Evolutionary conservation across 2,113 vertebrate genomes (phyloP).

Genomic region (Syngnathoides biaculeatus): DNA sequence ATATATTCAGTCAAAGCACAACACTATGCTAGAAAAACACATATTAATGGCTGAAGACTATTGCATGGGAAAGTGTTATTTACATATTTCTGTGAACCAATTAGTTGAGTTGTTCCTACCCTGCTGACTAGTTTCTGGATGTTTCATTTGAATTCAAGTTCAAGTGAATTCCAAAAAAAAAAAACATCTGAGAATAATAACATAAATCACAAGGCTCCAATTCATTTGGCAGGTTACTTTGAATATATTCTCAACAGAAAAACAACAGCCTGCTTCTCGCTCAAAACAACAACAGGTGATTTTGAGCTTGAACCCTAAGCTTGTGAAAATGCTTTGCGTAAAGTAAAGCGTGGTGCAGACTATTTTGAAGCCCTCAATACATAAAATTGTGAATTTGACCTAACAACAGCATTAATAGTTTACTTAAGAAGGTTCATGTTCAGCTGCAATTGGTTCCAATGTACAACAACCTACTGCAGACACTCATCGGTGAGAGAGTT

Average conservation of each 20-base stretch:
- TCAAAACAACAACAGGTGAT: no score
- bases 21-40: constrained; percentile 34
- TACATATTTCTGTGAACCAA: constrained; percentile 46
- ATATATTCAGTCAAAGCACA: constrained; percentile 53
- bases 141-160: constrained; percentile 26
- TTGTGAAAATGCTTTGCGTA: no score
- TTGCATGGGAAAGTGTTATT: constrained; percentile 44
- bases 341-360: no score
- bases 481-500: background rate
- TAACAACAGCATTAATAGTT: background rate
- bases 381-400: background rate
- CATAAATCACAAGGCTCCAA: no score
- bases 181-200: background rate
- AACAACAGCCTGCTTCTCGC: no score
- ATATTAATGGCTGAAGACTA: constrained; percentile 54
- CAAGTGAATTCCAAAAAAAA: no score
- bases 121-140: background rate
- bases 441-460: background rate
- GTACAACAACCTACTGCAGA: background rate
- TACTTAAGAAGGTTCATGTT: background rate
- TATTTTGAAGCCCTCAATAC: no score
- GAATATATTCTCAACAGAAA: no score
- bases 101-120: constrained; percentile 13
- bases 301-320: no score
- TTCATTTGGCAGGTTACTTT: background rate